phyloP scores from a whole-genome alignment of 2,797 vertebrate genomes.

The Decapterus maruadsi region DNA sequence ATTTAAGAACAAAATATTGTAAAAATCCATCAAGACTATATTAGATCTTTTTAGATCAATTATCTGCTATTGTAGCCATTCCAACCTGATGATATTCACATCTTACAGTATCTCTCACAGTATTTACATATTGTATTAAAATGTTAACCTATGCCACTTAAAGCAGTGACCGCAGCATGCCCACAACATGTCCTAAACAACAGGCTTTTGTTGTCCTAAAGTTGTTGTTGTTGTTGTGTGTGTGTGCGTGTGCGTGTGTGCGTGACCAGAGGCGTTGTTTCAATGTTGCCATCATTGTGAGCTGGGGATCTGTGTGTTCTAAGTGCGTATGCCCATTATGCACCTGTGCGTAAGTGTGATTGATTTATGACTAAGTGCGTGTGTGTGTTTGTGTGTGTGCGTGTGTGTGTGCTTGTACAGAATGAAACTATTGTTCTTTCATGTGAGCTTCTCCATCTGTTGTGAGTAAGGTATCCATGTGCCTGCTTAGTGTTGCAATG shows the following conservation, averaged over 20 bases:
- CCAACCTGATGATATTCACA: slow-evolving; percentile 50
- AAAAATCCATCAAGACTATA: slow-evolving; percentile 56
- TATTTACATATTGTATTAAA: slow-evolving; percentile 71
- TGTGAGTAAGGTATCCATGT: slow-evolving; percentile 69
- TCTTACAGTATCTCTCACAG: slow-evolving; percentile 52
- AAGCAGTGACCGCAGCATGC: slow-evolving; percentile 77
- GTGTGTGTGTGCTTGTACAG: slow-evolving; percentile 66
- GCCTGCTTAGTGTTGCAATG: slow-evolving; percentile 75
- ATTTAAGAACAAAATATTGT: slow-evolving; percentile 75
- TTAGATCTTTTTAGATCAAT: slow-evolving; percentile 55
- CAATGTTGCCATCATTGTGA: slow-evolving; percentile 52
- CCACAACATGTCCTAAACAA: slow-evolving; percentile 55
- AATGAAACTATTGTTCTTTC: slow-evolving; percentile 47
- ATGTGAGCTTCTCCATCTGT: slow-evolving; percentile 56
- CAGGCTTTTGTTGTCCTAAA: slow-evolving; percentile 63
- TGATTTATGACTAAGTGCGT: slow-evolving; percentile 27
- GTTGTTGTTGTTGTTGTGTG: slow-evolving; percentile 46
- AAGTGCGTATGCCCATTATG: slow-evolving; percentile 38
- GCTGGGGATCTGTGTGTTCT: slow-evolving; percentile 22
- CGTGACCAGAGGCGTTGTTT: slow-evolving; percentile 57
- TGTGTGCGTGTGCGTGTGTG: slow-evolving; percentile 62
- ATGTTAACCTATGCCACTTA: slow-evolving; percentile 67
- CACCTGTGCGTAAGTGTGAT: slow-evolving; percentile 41
- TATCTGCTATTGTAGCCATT: slow-evolving; percentile 52
- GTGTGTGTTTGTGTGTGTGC: slow-evolving; percentile 43